Base-by-base conservation (phyloP, 2,797 vertebrate genomes). In the Syndactyla subalaris region DNA sequence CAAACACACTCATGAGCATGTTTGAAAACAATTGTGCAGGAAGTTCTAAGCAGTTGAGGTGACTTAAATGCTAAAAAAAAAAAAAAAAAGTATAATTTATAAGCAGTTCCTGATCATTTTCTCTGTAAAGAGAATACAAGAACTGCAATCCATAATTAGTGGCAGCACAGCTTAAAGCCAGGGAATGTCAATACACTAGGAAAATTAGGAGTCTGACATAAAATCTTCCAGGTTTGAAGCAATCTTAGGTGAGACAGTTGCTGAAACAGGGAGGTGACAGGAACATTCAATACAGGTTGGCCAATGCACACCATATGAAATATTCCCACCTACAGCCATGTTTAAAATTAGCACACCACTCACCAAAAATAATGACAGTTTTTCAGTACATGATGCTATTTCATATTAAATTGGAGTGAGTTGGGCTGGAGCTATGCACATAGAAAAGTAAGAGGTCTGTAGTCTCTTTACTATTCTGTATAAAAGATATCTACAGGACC, bases 201-300 rank as follows among this genome's bases (percentile, higher is more conserved):
- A 94, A 96, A 96, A 84, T 61, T 39, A 89, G 85, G 74, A 95
- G 78, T 75, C 75, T 95, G 77, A 45, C 80, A 97, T 87, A 80
- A 94, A 95, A 43, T 85, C 75, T 77, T 89, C 43, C 70, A 91
- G 32, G 30, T 95, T 91, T 34, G 6, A 95, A 97, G 76, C 74
- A 96, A 95, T 76, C 85, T 96, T 88, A 93, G 93, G 93, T 94
- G 87, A 96, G 93, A 73, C 88, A 59, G 87, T 90, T 96, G 85
- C 95, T 96, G 95, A 93, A 96, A 92, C 66, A 94, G 94, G 67
- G 84, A 92, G 73, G 71, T 85, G 77, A 95, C 71, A 85, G 73
- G 52, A 89, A 95, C 67, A 67, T 13, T 17, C 57, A 94, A 91
- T 23, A 85, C 30, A 96, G 92, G 46, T 73, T 39, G 75, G 62